phyloP scores from a whole-genome alignment of 2,113 vertebrate genomes.

The Thamnophis sirtalis region DNA sequence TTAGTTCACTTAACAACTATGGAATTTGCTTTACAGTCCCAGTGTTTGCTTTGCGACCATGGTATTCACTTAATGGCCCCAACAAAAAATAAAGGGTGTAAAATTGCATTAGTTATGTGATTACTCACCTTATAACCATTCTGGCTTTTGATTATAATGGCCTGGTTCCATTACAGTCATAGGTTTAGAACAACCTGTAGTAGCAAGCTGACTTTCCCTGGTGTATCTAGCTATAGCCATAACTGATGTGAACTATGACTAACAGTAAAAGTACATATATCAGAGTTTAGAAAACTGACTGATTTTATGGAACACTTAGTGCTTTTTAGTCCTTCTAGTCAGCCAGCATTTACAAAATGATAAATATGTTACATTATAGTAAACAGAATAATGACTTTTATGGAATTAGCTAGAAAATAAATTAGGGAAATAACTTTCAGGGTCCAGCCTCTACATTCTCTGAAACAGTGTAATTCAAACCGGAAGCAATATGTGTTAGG shows the following conservation, averaged over 20 bases:
- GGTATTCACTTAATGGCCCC: too few relatives aligned
- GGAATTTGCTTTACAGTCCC: too few relatives aligned
- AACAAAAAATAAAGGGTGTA: too few relatives aligned
- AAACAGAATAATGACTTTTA: slow-evolving; percentile 91
- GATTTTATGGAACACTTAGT: slow-evolving; percentile 96
- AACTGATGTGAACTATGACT: slow-evolving; percentile 66
- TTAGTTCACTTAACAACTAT: too few relatives aligned
- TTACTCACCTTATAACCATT: too few relatives aligned
- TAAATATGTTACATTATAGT: slow-evolving; percentile 87
- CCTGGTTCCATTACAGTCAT: not conserved
- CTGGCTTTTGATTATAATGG: too few relatives aligned
- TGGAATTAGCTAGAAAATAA: slow-evolving; percentile 83
- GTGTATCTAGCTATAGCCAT: slow-evolving; percentile 17
- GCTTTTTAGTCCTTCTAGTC: not conserved
- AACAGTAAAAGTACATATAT: slow-evolving; percentile 87
- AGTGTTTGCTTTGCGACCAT: too few relatives aligned
- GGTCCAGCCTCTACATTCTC: not conserved
- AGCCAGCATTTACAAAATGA: not conserved
- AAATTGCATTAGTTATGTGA: too few relatives aligned
- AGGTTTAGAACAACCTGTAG: not conserved
- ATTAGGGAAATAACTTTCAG: slow-evolving; percentile 80
- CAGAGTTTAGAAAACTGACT: slow-evolving; percentile 96
- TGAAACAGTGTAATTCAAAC: not conserved
- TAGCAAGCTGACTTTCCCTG: not conserved
- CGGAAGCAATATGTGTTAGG: not conserved